Evolutionary conservation across 2,797 vertebrate species (phyloP), one percentile per base, ranked within the genome.

Genomic region (Austrolebias charrua): DNA sequence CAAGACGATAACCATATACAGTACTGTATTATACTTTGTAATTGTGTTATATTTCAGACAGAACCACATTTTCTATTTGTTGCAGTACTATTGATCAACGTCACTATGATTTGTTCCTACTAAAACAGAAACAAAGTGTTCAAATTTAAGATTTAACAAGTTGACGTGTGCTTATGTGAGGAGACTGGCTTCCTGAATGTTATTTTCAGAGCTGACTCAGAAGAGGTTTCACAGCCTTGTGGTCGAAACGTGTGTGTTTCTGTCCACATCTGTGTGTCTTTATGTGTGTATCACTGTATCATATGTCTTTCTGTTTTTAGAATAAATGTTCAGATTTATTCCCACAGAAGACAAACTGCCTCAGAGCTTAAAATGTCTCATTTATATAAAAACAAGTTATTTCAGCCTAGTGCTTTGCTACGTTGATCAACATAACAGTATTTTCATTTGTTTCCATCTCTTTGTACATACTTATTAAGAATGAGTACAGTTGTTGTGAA

Each of bases 131-230:
- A 38, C 9, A 8, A 38, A 9, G 7, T 10, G 9, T 38, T 38
- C 35, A 6, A 38, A 33, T 8, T 53, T 2, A 13, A 10, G 1
- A 6, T 20, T 54, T 19, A 20, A 35, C 38, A 38, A 4, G 7
- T 14, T 14, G 15, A 19, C 19, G 15, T 52, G 0, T 1, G 38
- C 28, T 18, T 29, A 29, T 11, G 33, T 60, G 61, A 60, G 59
- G 0, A 55, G 33, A 33, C 62, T 63, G 75, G 55, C 56, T 75
- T 75, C 68, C 67, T 69, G 60, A 35, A 49, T 15, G 61, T 58
- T 74, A 77, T 80, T 71, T 80, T 69, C 18, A 63, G 68, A 63
- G 44, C 60, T 15, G 40, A 72, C 50, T 77, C 75, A 61, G 63
- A 64, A 1, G 18, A 33, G 40, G 13, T 49, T 74, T 76, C n/a